A percentile compares a stretch with the other conserved stretches of the same genome.
phyloP scores from a whole-genome alignment of 2,888 invertebrate genomes.

The Helleia helle region DNA sequence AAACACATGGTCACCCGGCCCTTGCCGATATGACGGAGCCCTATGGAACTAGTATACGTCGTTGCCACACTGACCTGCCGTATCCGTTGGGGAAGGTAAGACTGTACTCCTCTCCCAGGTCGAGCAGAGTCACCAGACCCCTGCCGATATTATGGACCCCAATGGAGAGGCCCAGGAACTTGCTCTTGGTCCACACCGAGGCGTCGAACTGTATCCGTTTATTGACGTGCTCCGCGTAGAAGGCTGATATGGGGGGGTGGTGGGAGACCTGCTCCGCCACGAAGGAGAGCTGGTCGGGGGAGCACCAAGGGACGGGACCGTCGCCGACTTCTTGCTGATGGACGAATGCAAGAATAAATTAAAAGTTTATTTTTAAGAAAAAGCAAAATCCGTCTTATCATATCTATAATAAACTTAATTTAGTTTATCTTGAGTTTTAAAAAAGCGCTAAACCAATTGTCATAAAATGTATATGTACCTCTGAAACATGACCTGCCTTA shows the following conservation, averaged over 20 bases:
- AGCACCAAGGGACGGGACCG: conserved; percentile 95
- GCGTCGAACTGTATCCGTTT: conserved; percentile 96
- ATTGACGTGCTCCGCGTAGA: conserved; percentile 97
- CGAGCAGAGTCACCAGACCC: conserved; percentile 91
- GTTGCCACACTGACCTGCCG: conserved; percentile 77
- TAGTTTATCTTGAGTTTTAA: too few species aligned
- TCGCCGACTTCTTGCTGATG: conserved; percentile 74
- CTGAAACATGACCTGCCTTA: too few species aligned
- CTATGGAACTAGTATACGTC: too few species aligned
- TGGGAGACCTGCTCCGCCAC: conserved; percentile 99
- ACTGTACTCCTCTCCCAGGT: conserved; percentile 94
- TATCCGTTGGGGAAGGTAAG: conserved; percentile 99
- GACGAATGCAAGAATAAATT: not conserved
- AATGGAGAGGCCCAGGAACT: conserved; percentile 97
- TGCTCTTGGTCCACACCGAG: conserved; percentile 99
- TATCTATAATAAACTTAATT: too few species aligned
- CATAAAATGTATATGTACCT: too few species aligned
- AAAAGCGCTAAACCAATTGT: too few species aligned
- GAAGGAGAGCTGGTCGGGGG: conserved; percentile 90
- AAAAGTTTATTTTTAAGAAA: too few species aligned
- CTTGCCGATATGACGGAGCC: too few species aligned
- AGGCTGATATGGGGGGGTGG: conserved; percentile 99
- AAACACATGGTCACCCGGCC: too few species aligned
- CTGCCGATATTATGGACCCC: conserved; percentile 98
- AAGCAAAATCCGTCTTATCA: too few species aligned